Conservation (phyloP, 2,888 invertebrate genomes). For the Adineta ricciae region DNA sequence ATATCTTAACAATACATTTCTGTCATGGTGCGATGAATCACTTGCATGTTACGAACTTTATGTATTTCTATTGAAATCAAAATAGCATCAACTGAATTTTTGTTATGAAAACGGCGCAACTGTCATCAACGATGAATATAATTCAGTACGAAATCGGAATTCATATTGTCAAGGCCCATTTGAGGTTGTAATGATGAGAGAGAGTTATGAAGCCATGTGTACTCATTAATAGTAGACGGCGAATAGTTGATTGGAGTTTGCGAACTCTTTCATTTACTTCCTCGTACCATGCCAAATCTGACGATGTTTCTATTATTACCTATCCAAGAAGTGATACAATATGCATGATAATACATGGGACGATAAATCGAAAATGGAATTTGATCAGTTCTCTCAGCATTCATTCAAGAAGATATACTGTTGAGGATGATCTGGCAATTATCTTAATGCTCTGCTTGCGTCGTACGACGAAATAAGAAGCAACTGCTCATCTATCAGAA, state of each 20-base stretch:
- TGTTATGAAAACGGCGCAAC: no score
- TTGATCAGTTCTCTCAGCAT: neutral
- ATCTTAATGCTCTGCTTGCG: neutral
- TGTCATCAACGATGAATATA: no score
- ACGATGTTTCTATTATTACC: slow-evolving; percentile 20
- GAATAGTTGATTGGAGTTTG: neutral
- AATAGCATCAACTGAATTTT: no score
- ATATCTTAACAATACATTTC: no score
- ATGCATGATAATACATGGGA: slow-evolving; percentile 16
- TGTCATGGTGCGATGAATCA: no score
- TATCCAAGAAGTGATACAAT: slow-evolving; percentile 30
- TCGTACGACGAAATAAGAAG: neutral
- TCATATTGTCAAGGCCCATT: no score
- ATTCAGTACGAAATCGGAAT: no score
- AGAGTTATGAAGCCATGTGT: neutral
- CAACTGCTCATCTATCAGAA: neutral
- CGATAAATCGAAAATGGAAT: neutral
- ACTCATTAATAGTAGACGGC: neutral
- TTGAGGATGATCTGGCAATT: neutral
- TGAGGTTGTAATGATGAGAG: no score
- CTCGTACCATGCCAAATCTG: neutral
- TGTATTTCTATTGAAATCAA: no score
- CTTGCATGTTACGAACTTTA: no score
- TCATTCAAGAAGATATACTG: neutral
- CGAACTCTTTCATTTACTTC: neutral